Percentiles rank a stretch among this genome's conserved stretches.
These are phyloP conservation scores for Spatula versicolor DNA, from an alignment of 2,797 vertebrate genomes.

Conservation along the genomic window DNA sequence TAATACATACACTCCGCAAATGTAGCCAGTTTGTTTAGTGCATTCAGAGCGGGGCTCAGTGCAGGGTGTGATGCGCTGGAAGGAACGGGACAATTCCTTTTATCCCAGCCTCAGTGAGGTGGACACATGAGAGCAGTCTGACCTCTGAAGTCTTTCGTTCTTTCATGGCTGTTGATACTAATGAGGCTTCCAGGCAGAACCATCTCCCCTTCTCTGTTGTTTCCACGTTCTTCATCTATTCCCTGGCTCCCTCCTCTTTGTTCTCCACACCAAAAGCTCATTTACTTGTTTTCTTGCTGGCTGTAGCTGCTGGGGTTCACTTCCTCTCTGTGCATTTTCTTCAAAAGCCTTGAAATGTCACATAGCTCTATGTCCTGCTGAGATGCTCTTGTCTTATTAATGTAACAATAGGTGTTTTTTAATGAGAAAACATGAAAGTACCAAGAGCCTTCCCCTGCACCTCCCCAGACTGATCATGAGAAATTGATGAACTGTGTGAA, in stretches of 20 bases:
- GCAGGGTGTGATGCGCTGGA: background rate
- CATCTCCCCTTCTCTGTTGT: slow-evolving; percentile 1
- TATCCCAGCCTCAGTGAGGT: background rate
- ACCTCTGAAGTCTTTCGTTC: slow-evolving; percentile 25
- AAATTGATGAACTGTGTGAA: slow-evolving; percentile 53
- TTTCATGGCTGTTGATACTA: slow-evolving; percentile 30
- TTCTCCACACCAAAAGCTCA: slow-evolving; percentile 37
- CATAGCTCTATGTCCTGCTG: slow-evolving; percentile 35
- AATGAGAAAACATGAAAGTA: slow-evolving; percentile 70
- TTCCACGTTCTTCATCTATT: slow-evolving; percentile 17
- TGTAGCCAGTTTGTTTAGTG: background rate
- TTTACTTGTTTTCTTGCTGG: slow-evolving; percentile 66
- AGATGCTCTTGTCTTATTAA: slow-evolving; percentile 72
- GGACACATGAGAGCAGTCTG: slow-evolving; percentile 2
- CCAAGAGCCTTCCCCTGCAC: background rate
- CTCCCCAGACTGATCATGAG: slow-evolving; percentile 51
- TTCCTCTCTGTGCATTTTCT: slow-evolving; percentile 57
- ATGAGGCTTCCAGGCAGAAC: slow-evolving; percentile 8
- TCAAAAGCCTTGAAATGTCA: slow-evolving; percentile 68
- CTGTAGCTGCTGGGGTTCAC: slow-evolving; percentile 39
- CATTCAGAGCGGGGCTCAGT: background rate
- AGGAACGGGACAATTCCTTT: background rate
- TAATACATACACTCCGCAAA: background rate
- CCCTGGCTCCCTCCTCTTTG: slow-evolving; percentile 25
- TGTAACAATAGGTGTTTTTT: slow-evolving; percentile 69